phyloP scores from a whole-genome alignment of 2,797 vertebrate species.

The Threskiornis aethiopicus region DNA sequence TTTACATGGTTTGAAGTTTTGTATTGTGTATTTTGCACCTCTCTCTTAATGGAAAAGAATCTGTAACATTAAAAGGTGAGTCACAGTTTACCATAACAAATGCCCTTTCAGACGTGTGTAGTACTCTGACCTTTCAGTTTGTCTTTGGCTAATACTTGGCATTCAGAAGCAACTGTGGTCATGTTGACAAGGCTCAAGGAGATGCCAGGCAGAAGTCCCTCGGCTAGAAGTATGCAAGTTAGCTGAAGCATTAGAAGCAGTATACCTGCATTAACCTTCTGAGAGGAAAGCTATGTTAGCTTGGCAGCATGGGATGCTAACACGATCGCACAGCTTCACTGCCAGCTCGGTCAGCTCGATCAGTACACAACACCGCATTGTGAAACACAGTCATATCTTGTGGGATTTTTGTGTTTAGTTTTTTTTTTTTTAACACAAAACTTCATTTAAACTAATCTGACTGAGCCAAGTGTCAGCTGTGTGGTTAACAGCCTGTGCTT shows the following conservation, averaged over 20 bases:
- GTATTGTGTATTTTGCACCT: background rate
- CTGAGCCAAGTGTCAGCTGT: constrained; percentile 7
- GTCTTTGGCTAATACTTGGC: background rate
- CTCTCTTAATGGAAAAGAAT: background rate
- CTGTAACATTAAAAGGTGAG: background rate
- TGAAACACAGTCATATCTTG: background rate
- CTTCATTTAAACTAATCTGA: constrained; percentile 12
- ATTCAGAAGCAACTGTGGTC: background rate
- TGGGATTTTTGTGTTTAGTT: background rate
- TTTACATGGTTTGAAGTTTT: background rate
- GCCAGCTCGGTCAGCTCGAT: background rate
- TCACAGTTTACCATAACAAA: background rate
- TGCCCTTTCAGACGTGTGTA: background rate
- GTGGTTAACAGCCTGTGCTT: constrained; percentile 48
- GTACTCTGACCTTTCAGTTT: background rate
- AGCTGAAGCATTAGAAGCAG: background rate
- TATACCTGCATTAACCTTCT: background rate
- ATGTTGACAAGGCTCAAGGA: background rate
- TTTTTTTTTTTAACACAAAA: background rate
- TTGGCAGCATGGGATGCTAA: background rate
- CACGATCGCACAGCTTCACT: rapidly evolving
- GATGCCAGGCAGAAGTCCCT: background rate
- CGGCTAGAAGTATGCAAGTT: background rate
- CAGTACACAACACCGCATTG: rapidly evolving
- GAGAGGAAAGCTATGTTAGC: background rate